Evolutionary conservation across 2,888 invertebrate species (phyloP).

Genomic region (Minunthozetes semirufus): DNA sequence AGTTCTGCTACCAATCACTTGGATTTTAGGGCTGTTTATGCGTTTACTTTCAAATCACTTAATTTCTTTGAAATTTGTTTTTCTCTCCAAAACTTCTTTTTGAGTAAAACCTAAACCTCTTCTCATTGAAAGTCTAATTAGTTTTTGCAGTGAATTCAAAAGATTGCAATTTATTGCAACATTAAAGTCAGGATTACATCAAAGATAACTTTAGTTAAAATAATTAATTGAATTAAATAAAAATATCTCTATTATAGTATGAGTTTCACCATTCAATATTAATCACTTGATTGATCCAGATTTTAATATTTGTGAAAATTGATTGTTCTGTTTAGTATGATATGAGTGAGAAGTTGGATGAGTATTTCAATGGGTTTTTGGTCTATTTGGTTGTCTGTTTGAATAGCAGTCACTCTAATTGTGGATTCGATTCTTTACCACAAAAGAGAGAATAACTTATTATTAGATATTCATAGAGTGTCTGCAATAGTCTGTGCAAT

Average conservation of each 20-base stretch:
- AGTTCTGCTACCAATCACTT: no score
- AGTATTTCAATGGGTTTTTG: no score
- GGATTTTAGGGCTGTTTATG: neutral
- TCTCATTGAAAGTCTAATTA: neutral
- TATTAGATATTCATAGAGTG: conserved; percentile 25
- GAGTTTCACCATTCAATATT: no score
- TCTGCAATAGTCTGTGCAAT: neutral
- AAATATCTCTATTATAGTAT: no score
- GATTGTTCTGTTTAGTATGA: no score
- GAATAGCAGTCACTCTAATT: neutral
- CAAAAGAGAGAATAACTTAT: neutral
- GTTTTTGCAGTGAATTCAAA: neutral
- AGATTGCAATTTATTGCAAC: no score
- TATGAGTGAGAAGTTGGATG: no score
- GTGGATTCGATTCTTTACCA: neutral
- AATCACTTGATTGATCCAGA: no score
- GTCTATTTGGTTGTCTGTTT: neutral
- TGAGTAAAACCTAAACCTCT: neutral
- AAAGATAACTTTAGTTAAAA: no score
- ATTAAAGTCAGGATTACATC: no score
- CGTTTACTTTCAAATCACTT: neutral
- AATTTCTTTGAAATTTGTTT: neutral
- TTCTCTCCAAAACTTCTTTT: neutral
- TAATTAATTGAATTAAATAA: no score
- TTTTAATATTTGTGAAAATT: no score